phyloP scores from a whole-genome alignment of 2,888 invertebrate genomes.

The Lumbricus terrestris region DNA sequence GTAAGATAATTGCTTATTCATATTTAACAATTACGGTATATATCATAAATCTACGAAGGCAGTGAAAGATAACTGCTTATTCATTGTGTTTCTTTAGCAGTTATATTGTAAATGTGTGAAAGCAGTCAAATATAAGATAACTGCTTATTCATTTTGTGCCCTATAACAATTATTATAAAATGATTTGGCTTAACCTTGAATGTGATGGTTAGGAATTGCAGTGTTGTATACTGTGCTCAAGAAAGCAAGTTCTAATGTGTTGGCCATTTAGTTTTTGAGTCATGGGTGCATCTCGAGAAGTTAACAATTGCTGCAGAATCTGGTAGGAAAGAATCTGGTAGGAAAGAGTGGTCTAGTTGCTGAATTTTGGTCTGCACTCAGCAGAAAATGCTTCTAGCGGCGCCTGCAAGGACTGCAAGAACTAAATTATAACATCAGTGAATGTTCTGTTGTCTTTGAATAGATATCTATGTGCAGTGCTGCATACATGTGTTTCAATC shows the following conservation, averaged over 20 bases:
- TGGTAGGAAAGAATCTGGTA: not conserved
- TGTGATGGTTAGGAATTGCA: not conserved
- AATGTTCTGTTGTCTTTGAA: not conserved
- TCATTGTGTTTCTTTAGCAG: not conserved
- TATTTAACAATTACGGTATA: too few species aligned
- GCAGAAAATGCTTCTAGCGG: not conserved
- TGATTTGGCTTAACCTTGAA: not conserved
- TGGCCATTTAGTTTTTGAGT: not conserved
- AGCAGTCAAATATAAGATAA: too few species aligned
- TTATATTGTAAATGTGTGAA: too few species aligned
- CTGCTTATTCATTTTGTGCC: too few species aligned
- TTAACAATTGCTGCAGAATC: too few species aligned
- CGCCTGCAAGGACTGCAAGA: not conserved
- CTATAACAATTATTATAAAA: too few species aligned
- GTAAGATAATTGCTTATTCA: not conserved
- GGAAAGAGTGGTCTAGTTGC: not conserved
- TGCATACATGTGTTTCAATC: not conserved
- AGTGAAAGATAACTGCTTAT: conserved; percentile 3
- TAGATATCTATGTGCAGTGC: not conserved
- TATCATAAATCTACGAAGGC: too few species aligned
- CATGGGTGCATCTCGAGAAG: not conserved
- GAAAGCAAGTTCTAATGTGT: not conserved
- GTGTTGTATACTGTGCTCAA: not conserved
- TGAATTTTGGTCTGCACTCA: not conserved
- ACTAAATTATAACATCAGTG: not conserved